Evolutionary conservation across 2,888 invertebrate species (phyloP), one percentile per base, ranked within the genome.

Genomic region (Drosophila kokeensis): DNA sequence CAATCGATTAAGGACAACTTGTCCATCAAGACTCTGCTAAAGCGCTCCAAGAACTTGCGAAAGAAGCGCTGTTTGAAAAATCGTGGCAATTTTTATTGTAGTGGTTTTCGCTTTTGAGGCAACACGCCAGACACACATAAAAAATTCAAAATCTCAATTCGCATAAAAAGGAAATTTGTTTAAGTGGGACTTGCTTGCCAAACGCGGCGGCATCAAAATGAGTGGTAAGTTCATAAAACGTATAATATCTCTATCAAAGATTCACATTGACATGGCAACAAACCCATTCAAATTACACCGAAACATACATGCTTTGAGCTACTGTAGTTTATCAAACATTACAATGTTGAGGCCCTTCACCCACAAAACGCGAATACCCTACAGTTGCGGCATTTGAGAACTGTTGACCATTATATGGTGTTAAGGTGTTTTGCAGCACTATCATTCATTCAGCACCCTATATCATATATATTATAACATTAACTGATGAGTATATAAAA

Each of bases 161-260:
- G 30, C 53, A 53, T 24, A 66, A 68, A 27, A 59, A 68, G 52
- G 61, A 73, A 75, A 68, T 60, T 75, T 71, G 58, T 77, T 76
- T 85, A 73, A 64, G 75, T 62, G 88, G 88, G 76, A 73, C 74
- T 81, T 82, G 79, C 82, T 85, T 50, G 79, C 77, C 70, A 80
- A 36, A 65, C 27, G 73, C 74, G 82, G 80, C 89, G 79, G 79
- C 89, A 76, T 69, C 81, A 90, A 76, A 82, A 91, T 91, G 92
- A 64, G 78, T 73, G 91, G 91, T 91, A 85, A 90, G 91, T 76
- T 32, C 13, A 63, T 45, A 30, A 27, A 40, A 13, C 2, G 6
- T 10, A 15, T 18, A n/a, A 18, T 0, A 36, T 36, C 7, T 36
- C 15, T 36, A 15, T 36, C 21, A 42, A 42, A 42, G 45, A 8